Evolutionary conservation across 2,888 invertebrate genomes (phyloP).

Genomic region (Colletes collaris): DNA sequence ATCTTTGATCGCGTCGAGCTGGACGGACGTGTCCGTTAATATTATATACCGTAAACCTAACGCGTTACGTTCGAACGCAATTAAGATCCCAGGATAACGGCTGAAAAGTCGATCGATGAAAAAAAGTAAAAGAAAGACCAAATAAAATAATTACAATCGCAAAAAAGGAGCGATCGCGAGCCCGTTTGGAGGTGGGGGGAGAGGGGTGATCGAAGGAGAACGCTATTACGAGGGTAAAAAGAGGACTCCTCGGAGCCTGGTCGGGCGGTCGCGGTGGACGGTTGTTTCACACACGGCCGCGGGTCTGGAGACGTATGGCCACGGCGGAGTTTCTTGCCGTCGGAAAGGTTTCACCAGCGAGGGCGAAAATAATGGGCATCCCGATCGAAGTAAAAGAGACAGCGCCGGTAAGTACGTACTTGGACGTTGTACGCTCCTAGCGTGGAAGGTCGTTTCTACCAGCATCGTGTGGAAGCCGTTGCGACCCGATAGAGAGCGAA

Average conservation of each 20-base stretch:
- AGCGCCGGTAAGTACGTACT: slow-evolving; percentile 65
- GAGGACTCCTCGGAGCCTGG: not conserved
- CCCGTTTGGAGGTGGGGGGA: not conserved
- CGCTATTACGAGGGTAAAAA: slow-evolving; percentile 29
- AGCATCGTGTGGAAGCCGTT: slow-evolving; percentile 35
- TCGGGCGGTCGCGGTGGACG: slow-evolving; percentile 15
- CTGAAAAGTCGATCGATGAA: slow-evolving; percentile 18
- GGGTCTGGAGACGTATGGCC: slow-evolving; percentile 39
- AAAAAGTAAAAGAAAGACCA: not conserved
- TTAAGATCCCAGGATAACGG: slow-evolving; percentile 45
- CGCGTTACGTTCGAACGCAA: slow-evolving; percentile 21
- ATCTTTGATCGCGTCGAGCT: not conserved
- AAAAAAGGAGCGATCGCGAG: slow-evolving; percentile 1
- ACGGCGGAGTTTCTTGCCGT: slow-evolving; percentile 45
- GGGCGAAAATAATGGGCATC: slow-evolving; percentile 65
- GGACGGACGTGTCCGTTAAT: too few relatives aligned
- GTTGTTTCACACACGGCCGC: slow-evolving; percentile 53
- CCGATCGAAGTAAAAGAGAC: slow-evolving; percentile 65
- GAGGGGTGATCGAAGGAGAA: not conserved
- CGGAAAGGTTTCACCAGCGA: slow-evolving; percentile 52
- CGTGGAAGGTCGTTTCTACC: slow-evolving; percentile 58
- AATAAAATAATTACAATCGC: slow-evolving; percentile 29
- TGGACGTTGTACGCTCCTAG: slow-evolving; percentile 47
- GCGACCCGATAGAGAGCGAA: slow-evolving; percentile 10
- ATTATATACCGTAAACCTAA: slow-evolving; percentile 6